phyloP scores from a whole-genome alignment of 2,797 vertebrate species.

The Squalus acanthias region DNA sequence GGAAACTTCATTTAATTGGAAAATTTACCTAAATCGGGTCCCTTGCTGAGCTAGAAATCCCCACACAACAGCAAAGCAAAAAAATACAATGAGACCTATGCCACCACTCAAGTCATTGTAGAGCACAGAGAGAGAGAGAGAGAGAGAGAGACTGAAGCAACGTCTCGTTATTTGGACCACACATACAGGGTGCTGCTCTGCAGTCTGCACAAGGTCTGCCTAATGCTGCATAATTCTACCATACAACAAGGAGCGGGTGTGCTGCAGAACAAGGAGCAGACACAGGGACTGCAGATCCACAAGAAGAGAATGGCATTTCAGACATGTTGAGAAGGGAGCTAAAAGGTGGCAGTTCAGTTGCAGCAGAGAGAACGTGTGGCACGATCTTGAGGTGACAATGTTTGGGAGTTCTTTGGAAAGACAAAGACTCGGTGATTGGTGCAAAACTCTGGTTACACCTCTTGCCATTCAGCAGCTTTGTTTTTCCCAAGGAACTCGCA shows the following conservation, averaged over 20 bases:
- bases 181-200: not conserved
- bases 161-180: not conserved
- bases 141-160: not conserved
- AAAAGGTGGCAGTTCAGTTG: not conserved
- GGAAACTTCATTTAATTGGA: too few species aligned
- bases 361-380: not conserved
- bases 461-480: not conserved
- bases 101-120: not conserved
- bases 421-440: not conserved
- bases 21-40: not conserved
- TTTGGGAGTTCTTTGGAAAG: not conserved
- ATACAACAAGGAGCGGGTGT: not conserved
- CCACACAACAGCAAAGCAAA: not conserved
- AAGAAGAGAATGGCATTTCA: too few species aligned
- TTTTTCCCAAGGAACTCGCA: not conserved
- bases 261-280: not conserved
- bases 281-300: not conserved
- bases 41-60: not conserved
- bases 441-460: not conserved
- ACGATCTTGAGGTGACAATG: not conserved
- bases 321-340: not conserved
- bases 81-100: not conserved
- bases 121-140: not conserved
- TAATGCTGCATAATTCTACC: not conserved
- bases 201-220: not conserved